A percentile compares a stretch with the other conserved stretches of the same genome.
Conservation (phyloP, 2,888 invertebrate genomes). For the Lampropteryx suffumata region DNA sequence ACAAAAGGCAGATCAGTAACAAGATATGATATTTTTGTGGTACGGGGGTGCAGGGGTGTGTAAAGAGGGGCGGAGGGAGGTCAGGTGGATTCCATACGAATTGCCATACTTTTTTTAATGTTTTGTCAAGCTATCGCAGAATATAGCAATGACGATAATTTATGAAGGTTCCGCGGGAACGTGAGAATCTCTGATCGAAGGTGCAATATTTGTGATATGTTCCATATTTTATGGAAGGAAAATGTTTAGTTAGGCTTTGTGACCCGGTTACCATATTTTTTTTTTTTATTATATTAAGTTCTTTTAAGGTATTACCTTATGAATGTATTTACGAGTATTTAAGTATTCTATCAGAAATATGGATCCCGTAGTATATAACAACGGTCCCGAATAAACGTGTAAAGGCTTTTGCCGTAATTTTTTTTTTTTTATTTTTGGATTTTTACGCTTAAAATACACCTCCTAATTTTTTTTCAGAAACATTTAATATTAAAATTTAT, state of each 20-base stretch:
- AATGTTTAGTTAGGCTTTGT: constrained; percentile 30
- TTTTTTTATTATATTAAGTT: too few species aligned
- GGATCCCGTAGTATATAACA: too few species aligned
- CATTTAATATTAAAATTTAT: too few species aligned
- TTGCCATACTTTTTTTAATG: constrained; percentile 40
- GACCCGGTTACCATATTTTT: not conserved
- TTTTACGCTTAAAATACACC: too few species aligned
- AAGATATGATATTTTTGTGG: constrained; percentile 58
- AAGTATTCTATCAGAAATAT: too few species aligned
- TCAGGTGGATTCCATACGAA: constrained; percentile 61
- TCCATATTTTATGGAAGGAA: constrained; percentile 24
- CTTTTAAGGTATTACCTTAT: too few species aligned
- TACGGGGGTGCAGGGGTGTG: constrained; percentile 25
- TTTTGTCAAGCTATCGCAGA: constrained; percentile 39
- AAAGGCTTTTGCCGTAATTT: too few species aligned
- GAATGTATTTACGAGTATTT: too few species aligned
- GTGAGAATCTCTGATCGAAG: constrained; percentile 46
- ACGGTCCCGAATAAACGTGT: too few species aligned
- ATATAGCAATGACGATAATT: constrained; percentile 45
- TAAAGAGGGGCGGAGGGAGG: constrained; percentile 29
- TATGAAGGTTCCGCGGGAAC: constrained; percentile 46
- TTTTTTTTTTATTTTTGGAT: too few species aligned
- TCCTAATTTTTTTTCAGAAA: too few species aligned
- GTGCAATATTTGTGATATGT: constrained; percentile 36
- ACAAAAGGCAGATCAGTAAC: constrained; percentile 71